Evolutionary conservation across 2,113 vertebrate genomes (phyloP), one percentile per base, ranked within the genome.

Genomic region (Candoia aspera): DNA sequence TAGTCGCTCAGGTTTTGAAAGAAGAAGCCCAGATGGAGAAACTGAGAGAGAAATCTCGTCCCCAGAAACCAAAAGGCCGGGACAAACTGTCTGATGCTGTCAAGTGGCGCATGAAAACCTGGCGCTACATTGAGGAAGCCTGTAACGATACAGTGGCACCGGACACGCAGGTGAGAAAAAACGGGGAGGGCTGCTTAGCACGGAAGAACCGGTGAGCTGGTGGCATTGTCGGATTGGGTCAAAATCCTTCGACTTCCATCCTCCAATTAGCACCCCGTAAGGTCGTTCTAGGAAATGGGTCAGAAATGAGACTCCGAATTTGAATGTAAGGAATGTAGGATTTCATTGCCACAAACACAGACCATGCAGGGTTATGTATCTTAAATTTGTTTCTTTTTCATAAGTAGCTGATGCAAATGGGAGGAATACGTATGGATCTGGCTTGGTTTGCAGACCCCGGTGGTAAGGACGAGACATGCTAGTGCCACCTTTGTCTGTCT

Each of bases 1-100:
- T 99, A 2, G 96, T 98, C 2, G 93, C 96, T 89, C 97, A 95
- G 90, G 96, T 99, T 91, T 94, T 98, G 91, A 95, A 95, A 94
- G 98, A 99, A 94, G 96, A 97, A 86, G 95, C 97, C 10, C 84
- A 94, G 68, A 54, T 94, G 19, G 95, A 92, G 29, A 97, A 94
- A 86, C 93, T 86, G 84, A 97, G 92, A 87, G 97, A 73, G 83
- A 84, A 85, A 15, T 86, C 55, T 0, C 21, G 1, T 11, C 0
- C 37, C 0, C 92, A 90, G 92, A 90, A 58, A n/a, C 0, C 42
- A 2, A 23, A 57, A 83, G 42, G 49, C 23, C 26, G 0, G 64
- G 90, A 46, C 15, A 95, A 95, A 93, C 15, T 0, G 1, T 12
- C 83, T 2, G 64, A 29, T 26, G 60, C 84, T 1, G 3, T 0